Conservation (phyloP, 2,113 vertebrate genomes). For the Atlantisia rogersi region DNA sequence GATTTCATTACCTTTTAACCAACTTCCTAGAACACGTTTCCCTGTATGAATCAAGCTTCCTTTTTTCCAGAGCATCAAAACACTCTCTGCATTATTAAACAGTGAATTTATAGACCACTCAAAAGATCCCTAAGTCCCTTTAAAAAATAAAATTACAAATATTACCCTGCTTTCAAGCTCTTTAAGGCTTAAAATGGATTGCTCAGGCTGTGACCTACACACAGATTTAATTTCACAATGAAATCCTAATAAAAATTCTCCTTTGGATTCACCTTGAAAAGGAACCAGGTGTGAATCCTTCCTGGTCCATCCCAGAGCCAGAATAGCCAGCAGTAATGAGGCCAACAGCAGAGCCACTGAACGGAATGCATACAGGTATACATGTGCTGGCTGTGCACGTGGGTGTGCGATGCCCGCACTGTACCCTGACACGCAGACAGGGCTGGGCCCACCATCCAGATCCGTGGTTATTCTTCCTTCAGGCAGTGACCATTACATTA, state of each 20-base stretch:
- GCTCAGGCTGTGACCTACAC: neutral
- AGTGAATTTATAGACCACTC: neutral
- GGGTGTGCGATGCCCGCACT: accelerated
- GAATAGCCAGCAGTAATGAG: neutral
- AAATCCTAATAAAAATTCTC: neutral
- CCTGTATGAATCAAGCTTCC: neutral
- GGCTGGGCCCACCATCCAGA: neutral
- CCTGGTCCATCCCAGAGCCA: neutral
- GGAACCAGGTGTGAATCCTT: neutral
- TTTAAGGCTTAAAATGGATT: neutral
- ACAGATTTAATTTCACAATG: neutral
- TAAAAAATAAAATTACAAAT: neutral
- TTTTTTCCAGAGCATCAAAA: slow-evolving; percentile 6
- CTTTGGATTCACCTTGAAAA: neutral
- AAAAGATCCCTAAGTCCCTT: neutral
- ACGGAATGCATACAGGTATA: accelerated
- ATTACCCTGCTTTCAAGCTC: neutral
- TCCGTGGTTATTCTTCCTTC: too few species aligned
- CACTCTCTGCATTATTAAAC: neutral
- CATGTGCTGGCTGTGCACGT: accelerated
- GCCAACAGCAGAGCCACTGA: neutral
- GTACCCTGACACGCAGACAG: neutral
- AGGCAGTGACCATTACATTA: neutral
- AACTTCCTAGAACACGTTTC: slow-evolving; percentile 1
- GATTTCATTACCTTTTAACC: neutral